Percentiles rank a stretch among this genome's conserved stretches.
Evolutionary conservation across 2,888 invertebrate species (phyloP).

Genomic region (Lepidonotus clava): DNA sequence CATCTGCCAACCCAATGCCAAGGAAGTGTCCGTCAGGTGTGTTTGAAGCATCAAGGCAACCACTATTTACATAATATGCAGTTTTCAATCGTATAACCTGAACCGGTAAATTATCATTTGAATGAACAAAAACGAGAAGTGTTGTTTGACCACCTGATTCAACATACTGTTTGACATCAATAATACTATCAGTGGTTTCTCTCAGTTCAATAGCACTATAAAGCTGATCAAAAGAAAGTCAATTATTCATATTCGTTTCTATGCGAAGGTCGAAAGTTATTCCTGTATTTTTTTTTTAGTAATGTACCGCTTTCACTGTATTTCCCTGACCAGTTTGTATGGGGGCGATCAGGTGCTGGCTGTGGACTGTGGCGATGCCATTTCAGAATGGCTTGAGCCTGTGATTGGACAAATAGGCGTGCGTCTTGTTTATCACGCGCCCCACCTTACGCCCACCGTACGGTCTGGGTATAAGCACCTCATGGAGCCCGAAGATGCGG

Average conservation of each 20-base stretch:
- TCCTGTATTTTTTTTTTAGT: too few relatives aligned
- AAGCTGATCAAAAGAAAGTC: too few relatives aligned
- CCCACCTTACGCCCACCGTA: not conserved
- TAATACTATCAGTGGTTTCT: too few relatives aligned
- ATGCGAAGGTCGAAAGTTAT: too few relatives aligned
- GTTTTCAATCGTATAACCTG: not conserved
- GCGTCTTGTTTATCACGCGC: not conserved
- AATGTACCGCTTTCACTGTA: too few relatives aligned
- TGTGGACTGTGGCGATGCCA: constrained; percentile 72
- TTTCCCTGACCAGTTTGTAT: too few relatives aligned
- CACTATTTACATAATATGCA: not conserved
- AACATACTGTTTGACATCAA: constrained; percentile 23
- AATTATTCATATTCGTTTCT: too few relatives aligned
- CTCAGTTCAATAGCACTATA: too few relatives aligned
- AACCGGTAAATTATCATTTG: too few relatives aligned
- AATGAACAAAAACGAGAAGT: too few relatives aligned
- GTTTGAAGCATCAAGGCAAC: not conserved
- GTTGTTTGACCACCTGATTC: too few relatives aligned
- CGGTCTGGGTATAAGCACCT: not conserved
- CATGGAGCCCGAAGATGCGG: not conserved
- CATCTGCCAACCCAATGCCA: not conserved
- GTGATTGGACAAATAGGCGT: not conserved
- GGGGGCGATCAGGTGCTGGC: too few relatives aligned
- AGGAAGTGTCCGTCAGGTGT: not conserved
- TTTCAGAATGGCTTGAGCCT: constrained; percentile 70